Evolutionary conservation across 2,888 invertebrate genomes (phyloP).

Genomic region (Ophion slaviceki): DNA sequence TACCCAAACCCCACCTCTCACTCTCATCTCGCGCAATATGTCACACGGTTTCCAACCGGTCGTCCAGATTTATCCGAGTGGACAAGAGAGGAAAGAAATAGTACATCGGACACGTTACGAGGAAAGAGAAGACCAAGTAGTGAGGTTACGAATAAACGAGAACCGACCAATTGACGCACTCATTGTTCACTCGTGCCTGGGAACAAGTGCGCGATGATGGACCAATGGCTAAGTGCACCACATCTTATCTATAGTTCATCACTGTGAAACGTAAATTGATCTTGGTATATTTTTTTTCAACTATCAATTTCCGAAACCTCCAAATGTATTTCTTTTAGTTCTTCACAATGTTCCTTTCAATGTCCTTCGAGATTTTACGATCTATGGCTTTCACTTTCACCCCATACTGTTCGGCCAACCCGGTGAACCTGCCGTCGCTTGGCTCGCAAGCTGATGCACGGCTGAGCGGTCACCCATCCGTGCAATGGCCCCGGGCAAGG

Average conservation of each 20-base stretch:
- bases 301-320: background rate
- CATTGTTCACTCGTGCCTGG: no score
- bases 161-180: slow-evolving; percentile 26
- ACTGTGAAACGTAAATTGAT: background rate
- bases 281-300: background rate
- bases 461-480: no score
- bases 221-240: slow-evolving; percentile 13
- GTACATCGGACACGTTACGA: slow-evolving; percentile 14
- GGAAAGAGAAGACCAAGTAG: slow-evolving; percentile 16
- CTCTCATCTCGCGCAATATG: slow-evolving; percentile 67
- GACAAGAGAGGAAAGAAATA: slow-evolving; percentile 28
- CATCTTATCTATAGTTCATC: background rate
- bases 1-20: slow-evolving; percentile 57
- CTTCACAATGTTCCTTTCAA: no score
- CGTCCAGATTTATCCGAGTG: slow-evolving; percentile 58
- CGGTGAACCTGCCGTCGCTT: no score
- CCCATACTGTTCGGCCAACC: no score
- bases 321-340: background rate
- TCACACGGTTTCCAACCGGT: slow-evolving; percentile 64
- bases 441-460: no score
- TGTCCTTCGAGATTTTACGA: no score
- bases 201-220: no score
- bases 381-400: no score
- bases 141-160: slow-evolving; percentile 34
- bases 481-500: no score